Evolutionary conservation across 2,888 invertebrate genomes (phyloP), one percentile per base, ranked within the genome.

Genomic region (Ischnus inquisitorius): DNA sequence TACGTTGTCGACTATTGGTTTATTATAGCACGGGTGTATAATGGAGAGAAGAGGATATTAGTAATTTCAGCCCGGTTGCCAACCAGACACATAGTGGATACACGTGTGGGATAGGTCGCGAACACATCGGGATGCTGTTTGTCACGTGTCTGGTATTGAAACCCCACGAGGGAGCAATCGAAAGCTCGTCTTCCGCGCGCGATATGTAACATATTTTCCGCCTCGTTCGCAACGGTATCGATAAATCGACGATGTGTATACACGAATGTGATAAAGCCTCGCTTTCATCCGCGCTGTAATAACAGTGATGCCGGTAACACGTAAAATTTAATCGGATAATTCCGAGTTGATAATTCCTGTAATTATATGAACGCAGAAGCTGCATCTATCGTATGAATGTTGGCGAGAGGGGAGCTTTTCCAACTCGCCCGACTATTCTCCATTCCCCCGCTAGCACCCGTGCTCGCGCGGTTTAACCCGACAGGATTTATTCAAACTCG

Each of bases 401-500:
- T 62, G 41, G 60, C n/a, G 75, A 43, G 69, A n/a, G 16, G 12
- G 19, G 54, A 3, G 46, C 6, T 39, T 69, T 25, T 19, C 60
- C 60, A 25, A 25, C 14, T 28, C 28, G 10, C 43, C 41, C 1
- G 14, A 25, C 43, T 34, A 39, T 22, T 19, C 54, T 34, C 25
- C 69, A 10, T 8, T 46, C 89, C 80, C 85, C 86, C 87, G 87
- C 87, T 86, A 87, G 83, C 82, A 87, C 86, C 62, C 14, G 19
- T 46, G 62, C 76, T 80, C 79, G 81, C 78, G 83, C 83, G 85
- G 83, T 85, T 87, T 85, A 87, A 87, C 86, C 82, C 79, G 57
- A 79, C 83, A 76, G 87, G 85, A 84, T 90, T 89, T 91, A 90
- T 90, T 90, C 87, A 88, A 91, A 90, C 88, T 89, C 89, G 90